Base-by-base conservation (phyloP, 2,888 invertebrate species). In the Aspidapion aeneum region DNA sequence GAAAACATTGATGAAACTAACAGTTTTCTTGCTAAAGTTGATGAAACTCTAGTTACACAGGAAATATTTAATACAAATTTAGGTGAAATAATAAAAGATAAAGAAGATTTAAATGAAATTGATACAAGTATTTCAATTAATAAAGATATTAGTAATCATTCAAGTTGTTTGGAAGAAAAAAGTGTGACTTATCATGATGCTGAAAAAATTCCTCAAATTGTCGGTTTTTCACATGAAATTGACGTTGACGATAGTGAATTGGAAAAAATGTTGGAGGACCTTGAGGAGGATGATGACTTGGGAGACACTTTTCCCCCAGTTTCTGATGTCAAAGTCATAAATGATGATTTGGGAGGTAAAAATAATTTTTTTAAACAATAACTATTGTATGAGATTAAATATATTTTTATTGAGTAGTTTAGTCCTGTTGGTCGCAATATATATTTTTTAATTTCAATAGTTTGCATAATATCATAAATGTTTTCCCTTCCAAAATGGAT, bases 241-340 rank as follows among this genome's bases (percentile, higher is more conserved):
- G 74, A 77, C 60, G 64, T 80, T 12, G 78, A 79, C 69, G 80
- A 80, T 55, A 70, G 70, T 9, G 77, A 78, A 64, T 66, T 80
- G 21, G 74, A 78, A 60, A 70, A 78, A 57, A 77, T 79, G 70
- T 69, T 78, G 52, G 76, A 78, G 50, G 74, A 77, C 58, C 68
- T 80, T 21, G 80, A 80, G 66, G 65, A 74, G 64, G 69, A 74
- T 35, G 35, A 35, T 35, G 35, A 35, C 3, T 35, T 35, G 12
- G 35, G 12, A 12, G 5, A 35, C 3, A 12, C 5, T 35, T 35
- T 35, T 7, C 35, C 3, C 5, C 35, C 3, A 7, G 35, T 35
- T 35, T 35, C 35, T 35, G 35, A 35, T 12, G 12, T 35, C 12
- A 35, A 35, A 35, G 12, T 7, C 35, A 35, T 35, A 35, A 7